Conservation (phyloP, 1,140 invertebrate genomes). For the Carposina sasakii region DNA sequence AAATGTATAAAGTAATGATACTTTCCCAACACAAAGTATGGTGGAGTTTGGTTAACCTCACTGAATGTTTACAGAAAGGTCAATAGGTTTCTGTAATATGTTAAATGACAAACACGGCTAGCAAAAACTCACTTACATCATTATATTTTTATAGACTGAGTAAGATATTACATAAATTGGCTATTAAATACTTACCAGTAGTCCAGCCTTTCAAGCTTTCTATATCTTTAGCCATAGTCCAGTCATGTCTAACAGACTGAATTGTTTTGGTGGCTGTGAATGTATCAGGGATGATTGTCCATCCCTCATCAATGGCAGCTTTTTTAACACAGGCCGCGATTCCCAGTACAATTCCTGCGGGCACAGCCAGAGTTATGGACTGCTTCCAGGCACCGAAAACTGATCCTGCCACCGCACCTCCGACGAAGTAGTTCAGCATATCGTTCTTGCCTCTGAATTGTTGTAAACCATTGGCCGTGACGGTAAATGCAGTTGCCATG, state of each 20-base stretch:
- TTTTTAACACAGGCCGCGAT: conserved; percentile 75
- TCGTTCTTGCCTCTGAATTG: conserved; percentile 79
- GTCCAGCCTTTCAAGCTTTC: conserved; percentile 50
- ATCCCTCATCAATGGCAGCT: conserved; percentile 67
- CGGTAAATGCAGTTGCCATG: conserved; percentile 77
- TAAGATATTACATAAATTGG: neutral
- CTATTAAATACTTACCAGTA: conserved; percentile 27
- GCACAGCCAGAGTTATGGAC: conserved; percentile 33
- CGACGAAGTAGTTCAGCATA: conserved; percentile 74
- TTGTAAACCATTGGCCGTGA: conserved; percentile 73
- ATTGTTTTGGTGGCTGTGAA: conserved; percentile 32
- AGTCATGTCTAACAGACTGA: conserved; percentile 44
- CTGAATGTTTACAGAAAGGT: too few species aligned
- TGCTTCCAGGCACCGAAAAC: conserved; percentile 74
- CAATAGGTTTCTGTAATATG: too few species aligned
- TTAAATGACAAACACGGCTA: too few species aligned
- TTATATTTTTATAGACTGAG: too few species aligned
- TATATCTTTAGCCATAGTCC: conserved; percentile 46
- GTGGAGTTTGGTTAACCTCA: too few species aligned
- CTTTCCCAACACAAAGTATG: too few species aligned
- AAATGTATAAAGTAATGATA: too few species aligned
- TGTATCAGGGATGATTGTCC: conserved; percentile 63
- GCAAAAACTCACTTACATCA: too few species aligned
- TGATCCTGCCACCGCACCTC: conserved; percentile 73
- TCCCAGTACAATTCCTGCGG: conserved; percentile 51